Percentiles rank a stretch among this genome's conserved stretches.
These are phyloP conservation scores for Rapana venosa DNA, from an alignment of 2,888 invertebrate genomes.

Conservation along the genomic window DNA sequence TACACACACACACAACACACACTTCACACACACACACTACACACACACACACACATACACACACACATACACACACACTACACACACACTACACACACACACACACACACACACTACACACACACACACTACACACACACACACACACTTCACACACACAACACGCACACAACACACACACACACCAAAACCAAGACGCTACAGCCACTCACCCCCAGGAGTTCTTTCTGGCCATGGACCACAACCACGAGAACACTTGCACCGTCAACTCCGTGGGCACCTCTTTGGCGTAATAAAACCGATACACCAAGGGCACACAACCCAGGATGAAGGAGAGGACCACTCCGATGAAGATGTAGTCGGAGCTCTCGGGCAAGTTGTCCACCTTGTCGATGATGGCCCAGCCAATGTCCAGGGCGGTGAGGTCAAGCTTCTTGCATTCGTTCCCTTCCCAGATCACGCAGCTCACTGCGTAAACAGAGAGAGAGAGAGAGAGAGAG, in stretches of 20 bases:
- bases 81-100: no score
- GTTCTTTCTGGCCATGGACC: constrained; percentile 48
- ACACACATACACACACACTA: no score
- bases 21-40: no score
- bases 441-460: constrained; percentile 96
- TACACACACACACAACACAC: no score
- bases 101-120: no score
- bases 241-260: constrained; percentile 51
- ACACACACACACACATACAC: no score
- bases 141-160: no score
- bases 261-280: constrained; percentile 45
- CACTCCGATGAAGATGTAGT: constrained; percentile 85
- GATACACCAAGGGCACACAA: constrained; percentile 70
- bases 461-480: constrained; percentile 87
- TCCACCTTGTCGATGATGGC: constrained; percentile 95
- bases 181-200: no score
- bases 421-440: constrained; percentile 93
- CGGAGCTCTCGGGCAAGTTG: constrained; percentile 86
- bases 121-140: no score
- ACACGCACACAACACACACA: background rate
- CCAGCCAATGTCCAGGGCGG: constrained; percentile 95
- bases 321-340: constrained; percentile 73
- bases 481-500: background rate
- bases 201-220: constrained; percentile 61
- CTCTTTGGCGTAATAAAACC: constrained; percentile 68